A percentile compares a stretch with the other conserved stretches of the same genome.
Conservation (phyloP, 2,888 invertebrate genomes). For the Ethmia dodecea region DNA sequence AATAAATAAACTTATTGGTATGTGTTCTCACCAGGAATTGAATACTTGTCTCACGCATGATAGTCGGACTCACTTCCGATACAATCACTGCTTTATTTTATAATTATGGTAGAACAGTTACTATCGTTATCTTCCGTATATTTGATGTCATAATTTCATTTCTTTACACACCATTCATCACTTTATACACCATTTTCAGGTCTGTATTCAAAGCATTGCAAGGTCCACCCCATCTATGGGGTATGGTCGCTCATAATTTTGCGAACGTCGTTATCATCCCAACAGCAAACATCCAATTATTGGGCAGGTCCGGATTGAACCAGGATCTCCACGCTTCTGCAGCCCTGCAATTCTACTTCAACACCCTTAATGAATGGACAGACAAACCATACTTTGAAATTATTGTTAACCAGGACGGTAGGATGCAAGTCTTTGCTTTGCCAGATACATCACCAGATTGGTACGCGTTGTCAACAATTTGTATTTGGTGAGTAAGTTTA, state of each 20-base stretch:
- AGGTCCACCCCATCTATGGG: constrained; percentile 50
- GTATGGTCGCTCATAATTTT: constrained; percentile 57
- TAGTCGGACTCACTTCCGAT: too few relatives aligned
- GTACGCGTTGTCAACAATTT: constrained; percentile 52
- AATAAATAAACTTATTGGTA: too few relatives aligned
- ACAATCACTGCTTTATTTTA: too few relatives aligned
- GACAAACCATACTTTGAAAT: constrained; percentile 43
- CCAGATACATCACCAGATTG: constrained; percentile 55
- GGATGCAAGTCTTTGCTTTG: constrained; percentile 46
- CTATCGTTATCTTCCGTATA: too few relatives aligned
- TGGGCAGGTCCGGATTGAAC: constrained; percentile 34
- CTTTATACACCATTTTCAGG: constrained; percentile 26
- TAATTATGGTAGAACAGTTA: too few relatives aligned
- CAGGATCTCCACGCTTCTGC: constrained; percentile 42
- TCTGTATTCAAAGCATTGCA: constrained; percentile 36
- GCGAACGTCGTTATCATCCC: constrained; percentile 40
- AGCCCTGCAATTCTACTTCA: constrained; percentile 46
- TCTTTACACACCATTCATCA: too few relatives aligned
- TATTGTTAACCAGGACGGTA: constrained; percentile 40
- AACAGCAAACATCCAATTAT: constrained; percentile 36
- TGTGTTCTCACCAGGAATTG: too few relatives aligned
- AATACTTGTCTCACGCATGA: too few relatives aligned
- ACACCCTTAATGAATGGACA: constrained; percentile 50
- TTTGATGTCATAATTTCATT: too few relatives aligned
- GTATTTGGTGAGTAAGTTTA: constrained; percentile 53